Evolutionary conservation across 2,888 invertebrate species (phyloP).

Genomic region (Unio pictorum): DNA sequence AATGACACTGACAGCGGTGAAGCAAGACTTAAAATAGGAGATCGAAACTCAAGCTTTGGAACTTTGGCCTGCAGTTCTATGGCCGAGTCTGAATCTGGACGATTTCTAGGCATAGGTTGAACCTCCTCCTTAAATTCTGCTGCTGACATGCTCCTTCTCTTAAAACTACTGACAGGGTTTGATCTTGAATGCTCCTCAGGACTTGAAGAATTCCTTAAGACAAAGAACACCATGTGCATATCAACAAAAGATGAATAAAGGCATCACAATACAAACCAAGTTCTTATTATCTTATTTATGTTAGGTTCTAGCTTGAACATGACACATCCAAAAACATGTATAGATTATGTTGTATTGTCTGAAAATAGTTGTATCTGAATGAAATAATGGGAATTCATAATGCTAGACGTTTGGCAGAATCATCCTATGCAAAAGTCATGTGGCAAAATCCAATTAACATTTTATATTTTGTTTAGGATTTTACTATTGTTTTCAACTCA

Average conservation of each 20-base stretch:
- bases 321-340: no score
- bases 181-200: conserved; percentile 1
- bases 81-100: conserved; percentile 5
- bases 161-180: conserved; percentile 19
- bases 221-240: no score
- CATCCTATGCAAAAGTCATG: no score
- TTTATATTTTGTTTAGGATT: no score
- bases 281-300: background rate
- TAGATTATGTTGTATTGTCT: no score
- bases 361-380: no score
- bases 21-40: conserved; percentile 43
- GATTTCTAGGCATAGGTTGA: conserved; percentile 4
- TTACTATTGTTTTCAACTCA: no score
- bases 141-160: conserved; percentile 51
- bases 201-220: background rate
- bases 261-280: background rate
- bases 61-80: conserved; percentile 52
- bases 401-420: no score
- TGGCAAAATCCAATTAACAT: no score
- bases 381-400: no score
- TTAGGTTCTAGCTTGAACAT: no score
- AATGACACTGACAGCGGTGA: conserved; percentile 27
- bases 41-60: conserved; percentile 58
- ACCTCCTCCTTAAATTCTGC: conserved; percentile 11
- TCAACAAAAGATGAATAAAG: background rate